Evolutionary conservation across 2,888 invertebrate genomes (phyloP).

Genomic region (Lasioglossum marginatum): DNA sequence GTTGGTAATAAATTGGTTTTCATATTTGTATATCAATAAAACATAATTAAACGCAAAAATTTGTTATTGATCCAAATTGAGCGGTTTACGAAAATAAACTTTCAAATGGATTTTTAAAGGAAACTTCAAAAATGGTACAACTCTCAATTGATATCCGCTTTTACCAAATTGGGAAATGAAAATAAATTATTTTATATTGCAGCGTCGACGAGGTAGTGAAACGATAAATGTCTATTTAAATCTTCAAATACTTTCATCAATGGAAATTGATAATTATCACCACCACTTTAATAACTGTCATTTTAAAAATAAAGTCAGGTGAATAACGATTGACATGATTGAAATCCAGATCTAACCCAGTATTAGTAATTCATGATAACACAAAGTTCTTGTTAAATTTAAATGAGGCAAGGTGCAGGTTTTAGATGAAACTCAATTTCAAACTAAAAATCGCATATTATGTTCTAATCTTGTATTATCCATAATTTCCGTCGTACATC

Average conservation of each 20-base stretch:
- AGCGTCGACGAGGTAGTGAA: neutral
- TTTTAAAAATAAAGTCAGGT: neutral
- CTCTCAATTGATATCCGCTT: neutral
- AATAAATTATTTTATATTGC: neutral
- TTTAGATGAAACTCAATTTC: too few relatives aligned
- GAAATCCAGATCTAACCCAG: too few relatives aligned
- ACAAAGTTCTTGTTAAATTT: too few relatives aligned
- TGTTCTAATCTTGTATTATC: too few relatives aligned
- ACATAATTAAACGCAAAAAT: neutral
- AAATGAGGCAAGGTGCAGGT: too few relatives aligned
- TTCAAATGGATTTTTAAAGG: neutral
- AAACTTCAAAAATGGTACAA: neutral
- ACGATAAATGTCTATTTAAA: neutral
- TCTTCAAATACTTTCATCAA: neutral
- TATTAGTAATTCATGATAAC: too few relatives aligned
- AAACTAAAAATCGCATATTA: too few relatives aligned
- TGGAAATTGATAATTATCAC: neutral
- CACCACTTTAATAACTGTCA: too few relatives aligned
- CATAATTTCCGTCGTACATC: too few relatives aligned
- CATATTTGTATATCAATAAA: neutral
- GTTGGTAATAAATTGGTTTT: neutral
- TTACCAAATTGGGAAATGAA: neutral
- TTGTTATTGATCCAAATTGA: neutral
- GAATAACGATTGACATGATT: neutral
- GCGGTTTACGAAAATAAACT: neutral